Evolutionary conservation across 2,113 vertebrate genomes (phyloP), one percentile per base, ranked within the genome.

Genomic region (Pao palembangensis): DNA sequence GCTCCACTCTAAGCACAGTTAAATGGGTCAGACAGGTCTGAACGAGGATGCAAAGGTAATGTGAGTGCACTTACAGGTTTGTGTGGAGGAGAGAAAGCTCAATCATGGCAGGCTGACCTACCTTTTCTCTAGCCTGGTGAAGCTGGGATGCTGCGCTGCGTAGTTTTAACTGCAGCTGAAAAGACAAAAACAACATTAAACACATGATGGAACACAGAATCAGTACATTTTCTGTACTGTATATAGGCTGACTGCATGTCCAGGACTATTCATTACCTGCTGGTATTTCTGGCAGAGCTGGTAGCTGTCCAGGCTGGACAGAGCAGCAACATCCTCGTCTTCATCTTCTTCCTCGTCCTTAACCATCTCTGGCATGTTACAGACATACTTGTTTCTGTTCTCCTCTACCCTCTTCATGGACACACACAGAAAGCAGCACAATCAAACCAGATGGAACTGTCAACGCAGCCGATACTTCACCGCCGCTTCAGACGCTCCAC

Each of bases 101-200:
- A 59, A 43, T 64, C 61, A 72, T 16, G 23, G 62, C 11, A 48
- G 44, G 55, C 31, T 64, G 74, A 82, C 89, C 88, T 86, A 96
- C 94, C 88, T 93, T 94, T 55, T 93, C 91, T 69, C 86, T 92
- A 41, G 92, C 76, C 14, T 87, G 85, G 53, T 64, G 83, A 72
- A 94, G 91, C 76, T 91, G 91, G 58, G 90, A 81, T 54, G 72
- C 59, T 76, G 88, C 91, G 73, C 86, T 86, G 19, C 77, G 89
- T 58, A 94, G 89, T 76, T 94, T 94, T 42, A 90, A 81, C 12
- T 93, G 90, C 25, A 96, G 87, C 94, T 96, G 46, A 78, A 76
- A 63, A 61, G 31, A 73, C 10, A 51, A 8, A 51, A 18, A 7
- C 10, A 50, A 48, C 25, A 58, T 14, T 17, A 53, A 64, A 49